Base-by-base conservation (phyloP, 2,797 vertebrate genomes). In the Poeciliopsis turneri region DNA sequence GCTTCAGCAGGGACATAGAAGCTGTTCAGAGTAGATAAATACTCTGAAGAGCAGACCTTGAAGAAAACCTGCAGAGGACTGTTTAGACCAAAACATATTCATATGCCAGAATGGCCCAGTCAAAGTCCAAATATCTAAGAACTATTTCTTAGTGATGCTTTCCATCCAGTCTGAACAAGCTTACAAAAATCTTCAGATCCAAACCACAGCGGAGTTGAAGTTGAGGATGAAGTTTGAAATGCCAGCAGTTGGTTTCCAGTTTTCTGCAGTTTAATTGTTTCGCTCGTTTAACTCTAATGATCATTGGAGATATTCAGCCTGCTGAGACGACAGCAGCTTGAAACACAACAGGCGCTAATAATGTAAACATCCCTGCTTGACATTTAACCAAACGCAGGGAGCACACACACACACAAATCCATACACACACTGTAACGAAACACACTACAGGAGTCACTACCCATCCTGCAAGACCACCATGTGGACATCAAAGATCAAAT, bases 401-500 rank as follows among this genome's bases (percentile, higher is more conserved):
- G 39, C 84, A 81, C 72, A 53, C 72, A 85, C 82, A 33, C 30
- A 85, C 82, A 76, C 68, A 73, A 78, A 75, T 80, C 33, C 76
- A 79, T 68, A 45, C 51, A 57, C 80, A 33, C 76, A 66, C 78
- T 28, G 28, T 15, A 28, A 28, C 57, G 6, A 28, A 59, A 87
- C 88, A 87, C 85, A 85, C 86, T 90, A 82, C 88, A 89, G 86
- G 90, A 93, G 88, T 93, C 93, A 90, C 74, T 88, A 85, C 85
- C 80, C 87, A 93, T 94, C 88, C 91, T 87, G 85, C 83, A 89
- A 84, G 90, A 88, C 88, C 84, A 86, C 87, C n/a, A 78, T 80
- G 90, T 89, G 90, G 94, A 94, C 95, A 95, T 92, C 92, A 94
- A 92, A 92, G 92, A 95, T 96, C 93, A 95, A 95, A 96, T 96